A percentile compares a stretch with the other conserved stretches of the same genome.
These are phyloP conservation scores for Sprattus sprattus DNA, from an alignment of 2,113 vertebrate species.

Conservation along the genomic window DNA sequence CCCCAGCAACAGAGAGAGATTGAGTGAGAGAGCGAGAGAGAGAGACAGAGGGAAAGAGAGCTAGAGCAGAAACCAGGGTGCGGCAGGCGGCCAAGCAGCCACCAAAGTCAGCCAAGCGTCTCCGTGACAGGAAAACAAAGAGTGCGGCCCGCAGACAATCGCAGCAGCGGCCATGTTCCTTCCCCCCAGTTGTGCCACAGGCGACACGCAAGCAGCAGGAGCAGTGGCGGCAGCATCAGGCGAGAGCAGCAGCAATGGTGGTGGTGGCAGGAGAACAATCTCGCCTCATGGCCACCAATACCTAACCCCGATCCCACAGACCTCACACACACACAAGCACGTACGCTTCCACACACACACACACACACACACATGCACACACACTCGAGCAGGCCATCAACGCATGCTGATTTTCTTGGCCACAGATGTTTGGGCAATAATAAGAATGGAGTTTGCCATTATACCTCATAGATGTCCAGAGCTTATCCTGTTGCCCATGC, in stretches of 20 bases:
- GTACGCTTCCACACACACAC: neutral
- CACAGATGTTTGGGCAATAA: slow-evolving; percentile 34
- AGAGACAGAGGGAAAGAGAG: neutral
- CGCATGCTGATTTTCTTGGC: neutral
- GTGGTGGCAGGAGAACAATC: neutral
- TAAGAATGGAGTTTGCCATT: slow-evolving; percentile 32
- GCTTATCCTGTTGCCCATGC: slow-evolving; percentile 39
- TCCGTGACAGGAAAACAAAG: slow-evolving; percentile 24
- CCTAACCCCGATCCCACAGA: neutral
- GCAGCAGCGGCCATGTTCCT: slow-evolving; percentile 13
- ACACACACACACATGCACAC: neutral
- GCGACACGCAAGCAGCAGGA: slow-evolving; percentile 23
- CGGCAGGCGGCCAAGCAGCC: slow-evolving; percentile 41
- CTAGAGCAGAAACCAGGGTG: slow-evolving; percentile 14
- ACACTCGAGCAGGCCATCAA: neutral
- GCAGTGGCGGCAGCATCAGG: neutral
- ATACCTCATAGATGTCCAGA: slow-evolving; percentile 26
- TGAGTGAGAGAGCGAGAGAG: neutral
- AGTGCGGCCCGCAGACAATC: slow-evolving; percentile 27
- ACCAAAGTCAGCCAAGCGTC: slow-evolving; percentile 37
- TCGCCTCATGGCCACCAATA: neutral
- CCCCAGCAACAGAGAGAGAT: slow-evolving; percentile 24
- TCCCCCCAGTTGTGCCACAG: neutral
- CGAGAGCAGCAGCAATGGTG: neutral
- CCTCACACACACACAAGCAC: neutral